Conservation (phyloP, 1,140 invertebrate genomes). For the Leptopilina boulardi region DNA sequence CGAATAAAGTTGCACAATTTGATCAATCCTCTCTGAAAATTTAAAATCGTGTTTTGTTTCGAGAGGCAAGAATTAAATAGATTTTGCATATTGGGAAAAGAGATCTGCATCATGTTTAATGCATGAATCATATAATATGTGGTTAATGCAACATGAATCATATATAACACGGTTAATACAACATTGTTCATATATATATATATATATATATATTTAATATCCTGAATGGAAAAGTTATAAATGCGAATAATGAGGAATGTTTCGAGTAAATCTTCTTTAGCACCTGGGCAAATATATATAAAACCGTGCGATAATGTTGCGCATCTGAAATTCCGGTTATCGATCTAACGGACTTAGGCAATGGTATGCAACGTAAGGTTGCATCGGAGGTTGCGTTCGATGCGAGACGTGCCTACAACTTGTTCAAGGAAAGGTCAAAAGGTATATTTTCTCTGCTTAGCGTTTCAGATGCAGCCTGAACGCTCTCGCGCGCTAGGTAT, state of each 20-base stretch:
- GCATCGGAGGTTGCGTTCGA: slow-evolving; percentile 29
- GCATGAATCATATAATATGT: no score
- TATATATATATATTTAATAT: neutral
- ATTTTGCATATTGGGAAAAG: no score
- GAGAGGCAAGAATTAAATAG: no score
- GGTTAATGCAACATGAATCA: no score
- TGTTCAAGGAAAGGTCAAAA: slow-evolving; percentile 33
- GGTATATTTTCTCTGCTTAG: slow-evolving; percentile 32
- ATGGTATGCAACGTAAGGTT: slow-evolving; percentile 33
- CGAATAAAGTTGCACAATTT: slow-evolving; percentile 22
- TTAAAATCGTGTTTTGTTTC: no score
- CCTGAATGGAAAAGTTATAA: neutral
- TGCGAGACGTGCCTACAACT: slow-evolving; percentile 25
- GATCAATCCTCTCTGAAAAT: neutral
- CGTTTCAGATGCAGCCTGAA: neutral
- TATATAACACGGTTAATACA: no score
- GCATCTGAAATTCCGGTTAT: slow-evolving; percentile 33
- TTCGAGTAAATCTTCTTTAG: slow-evolving; percentile 8
- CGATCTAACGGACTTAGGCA: slow-evolving; percentile 30
- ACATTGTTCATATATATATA: no score
- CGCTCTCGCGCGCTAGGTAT: neutral
- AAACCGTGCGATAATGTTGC: slow-evolving; percentile 25
- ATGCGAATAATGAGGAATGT: slow-evolving; percentile 5
- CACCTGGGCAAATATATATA: slow-evolving; percentile 6
- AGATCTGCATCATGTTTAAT: no score